Base-by-base conservation (phyloP, 2,797 vertebrate species). In the Vireo griseus region DNA sequence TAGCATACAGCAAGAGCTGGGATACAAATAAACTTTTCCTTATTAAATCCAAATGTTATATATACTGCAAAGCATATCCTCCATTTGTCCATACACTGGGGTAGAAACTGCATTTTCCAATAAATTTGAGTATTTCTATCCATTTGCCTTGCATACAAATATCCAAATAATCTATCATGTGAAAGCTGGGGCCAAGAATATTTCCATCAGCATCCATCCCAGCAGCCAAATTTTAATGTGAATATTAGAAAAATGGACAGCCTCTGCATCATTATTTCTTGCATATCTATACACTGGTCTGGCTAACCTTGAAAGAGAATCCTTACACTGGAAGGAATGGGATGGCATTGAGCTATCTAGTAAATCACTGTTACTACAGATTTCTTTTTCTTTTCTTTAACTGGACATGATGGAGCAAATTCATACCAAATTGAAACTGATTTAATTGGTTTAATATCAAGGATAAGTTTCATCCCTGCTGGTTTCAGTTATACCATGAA, bases 171-270 rank as follows among this genome's bases (percentile, higher is more conserved):
- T 87, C 52, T 74, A 87, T 67, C n/a, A 89, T 74, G 54, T 0
- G 0, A 67, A 89, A 87, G 13, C 52, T 29, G 9, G 25, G 50
- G 57, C 92, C 88, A 95, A 77, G 78, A 91, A 58, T 57, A 68
- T 68, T 93, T 95, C 86, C 88, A 96, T 94, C 94, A 93, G 42
- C 58, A 87, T 84, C 68, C 65, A 40, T 52, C 16, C 35, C 33
- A 71, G 44, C 47, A 91, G 93, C 92, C 95, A 96, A 92, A 81
- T 55, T 72, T 76, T 83, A 95, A 90, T 81, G 81, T 44, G 40
- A 7, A 16, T 69, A 72, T 96, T 84, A 94, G 71, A 77, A 94
- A 96, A 96, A 66, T 9, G 24, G 69, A 75, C 62, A 92, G 35
- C 37, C 54, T 88, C 58, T 87, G 72, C 54, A 83, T 48, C 72